Percentiles rank a stretch among this genome's conserved stretches.
phyloP scores from a whole-genome alignment of 2,113 vertebrate species.

The Amblyopsis rosae region DNA sequence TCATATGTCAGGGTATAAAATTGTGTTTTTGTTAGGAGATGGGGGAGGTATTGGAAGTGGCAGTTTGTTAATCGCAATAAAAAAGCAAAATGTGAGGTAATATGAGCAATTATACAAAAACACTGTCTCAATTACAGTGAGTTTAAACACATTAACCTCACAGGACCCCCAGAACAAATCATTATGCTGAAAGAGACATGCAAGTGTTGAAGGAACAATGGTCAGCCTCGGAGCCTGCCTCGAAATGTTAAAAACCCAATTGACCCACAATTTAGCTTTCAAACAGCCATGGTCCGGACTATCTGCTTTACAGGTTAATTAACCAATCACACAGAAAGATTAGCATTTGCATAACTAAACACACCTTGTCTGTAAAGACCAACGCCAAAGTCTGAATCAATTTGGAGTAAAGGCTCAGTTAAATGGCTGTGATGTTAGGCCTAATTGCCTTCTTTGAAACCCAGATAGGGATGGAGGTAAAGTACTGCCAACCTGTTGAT shows the following conservation, averaged over 20 bases:
- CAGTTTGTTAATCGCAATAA: constrained; percentile 52
- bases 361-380: constrained; percentile 71
- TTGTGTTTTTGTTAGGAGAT: constrained; percentile 16
- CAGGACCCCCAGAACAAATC: constrained; percentile 67
- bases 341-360: constrained; percentile 80
- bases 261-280: constrained; percentile 75
- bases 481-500: constrained; percentile 56
- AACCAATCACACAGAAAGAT: constrained; percentile 77
- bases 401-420: constrained; percentile 73
- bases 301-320: constrained; percentile 78
- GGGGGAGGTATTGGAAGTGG: constrained; percentile 26
- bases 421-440: constrained; percentile 72
- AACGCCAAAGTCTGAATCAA: constrained; percentile 73
- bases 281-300: constrained; percentile 60
- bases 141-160: constrained; percentile 77
- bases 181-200: constrained; percentile 67
- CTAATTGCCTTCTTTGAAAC: constrained; percentile 75
- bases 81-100: constrained; percentile 52
- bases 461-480: constrained; percentile 52
- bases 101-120: constrained; percentile 60
- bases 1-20: constrained; percentile 58
- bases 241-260: constrained; percentile 77
- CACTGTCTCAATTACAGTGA: constrained; percentile 76
- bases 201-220: constrained; percentile 65
- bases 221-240: constrained; percentile 59